Evolutionary conservation across 2,113 vertebrate species (phyloP), one percentile per base, ranked within the genome.

Genomic region (Thalassoma bifasciatum): DNA sequence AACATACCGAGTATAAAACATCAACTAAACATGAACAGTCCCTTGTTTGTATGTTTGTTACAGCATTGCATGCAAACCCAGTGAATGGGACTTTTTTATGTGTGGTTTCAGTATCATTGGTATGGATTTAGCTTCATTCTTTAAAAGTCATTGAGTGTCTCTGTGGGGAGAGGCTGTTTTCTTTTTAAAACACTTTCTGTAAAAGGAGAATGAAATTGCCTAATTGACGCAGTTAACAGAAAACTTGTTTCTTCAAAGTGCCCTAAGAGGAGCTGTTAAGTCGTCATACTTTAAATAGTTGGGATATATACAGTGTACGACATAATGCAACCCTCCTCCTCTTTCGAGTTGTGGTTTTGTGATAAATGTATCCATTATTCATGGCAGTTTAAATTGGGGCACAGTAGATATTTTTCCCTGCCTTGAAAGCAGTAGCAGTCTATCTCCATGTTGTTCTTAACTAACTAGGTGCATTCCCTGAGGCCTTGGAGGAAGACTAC

Each of bases 401-500:
- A 73, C 60, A 66, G 66, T 83, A 72, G 65, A 90, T 87, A 66
- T 77, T 36, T 7, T 49, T 38, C 13, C 42, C 69, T 80, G 59
- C 79, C 84, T 90, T 82, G 73, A 87, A 88, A 87, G 72, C 57
- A 64, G 66, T 1, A 65, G 76, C 72, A 67, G 63, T 68, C 26
- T 50, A 81, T 82, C 69, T 85, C 69, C 58, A 71, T 69, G 76
- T 66, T 83, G 80, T 72, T 88, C 87, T 88, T 86, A 84, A 86
- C 82, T 80, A 90, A 89, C 86, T 75, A 81, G 84, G 80, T 89
- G 83, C 81, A 79, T 85, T 88, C 79, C 81, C 81, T 56, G n/a
- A 65, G 82, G 85, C 76, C 60, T 80, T 64, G 72, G 89, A 83
- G 64, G 16, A 83, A 83, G 54, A 52, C 85, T 88, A 78, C 80